phyloP scores from a whole-genome alignment of 2,888 invertebrate species.

The Gasteruption jaculator region DNA sequence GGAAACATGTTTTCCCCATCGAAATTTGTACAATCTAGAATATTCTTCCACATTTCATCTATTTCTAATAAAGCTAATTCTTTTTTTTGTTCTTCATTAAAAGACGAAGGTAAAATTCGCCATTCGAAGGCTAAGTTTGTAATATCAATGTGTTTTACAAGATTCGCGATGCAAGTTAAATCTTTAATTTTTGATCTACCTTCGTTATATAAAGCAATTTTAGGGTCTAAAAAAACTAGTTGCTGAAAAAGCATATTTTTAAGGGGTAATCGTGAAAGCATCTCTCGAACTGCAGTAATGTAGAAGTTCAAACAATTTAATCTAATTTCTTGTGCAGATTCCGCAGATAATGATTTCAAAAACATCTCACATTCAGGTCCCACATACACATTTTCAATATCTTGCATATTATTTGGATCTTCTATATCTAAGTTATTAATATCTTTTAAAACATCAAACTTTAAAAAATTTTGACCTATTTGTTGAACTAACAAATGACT shows the following conservation, averaged over 20 bases:
- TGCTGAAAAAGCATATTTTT: constrained; percentile 1
- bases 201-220: neutral
- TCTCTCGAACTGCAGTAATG: neutral
- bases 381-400: neutral
- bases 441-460: no score
- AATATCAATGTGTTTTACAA: neutral
- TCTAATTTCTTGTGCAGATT: neutral
- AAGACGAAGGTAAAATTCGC: neutral
- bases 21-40: neutral
- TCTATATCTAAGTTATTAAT: neutral
- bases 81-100: neutral
- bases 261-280: neutral
- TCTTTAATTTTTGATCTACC: constrained; percentile 1
- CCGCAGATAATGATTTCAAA: neutral
- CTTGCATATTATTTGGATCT: neutral
- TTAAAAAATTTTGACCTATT: no score
- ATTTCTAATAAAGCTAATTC: neutral
- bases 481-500: no score
- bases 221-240: neutral
- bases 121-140: neutral
- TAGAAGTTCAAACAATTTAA: constrained; percentile 3
- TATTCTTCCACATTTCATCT: constrained; percentile 5
- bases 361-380: neutral
- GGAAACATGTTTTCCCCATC: neutral
- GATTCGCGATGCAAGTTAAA: neutral